Percentiles rank a stretch among this genome's conserved stretches.
Evolutionary conservation across 2,888 invertebrate species (phyloP).

Genomic region (Drosophila prostipennis): DNA sequence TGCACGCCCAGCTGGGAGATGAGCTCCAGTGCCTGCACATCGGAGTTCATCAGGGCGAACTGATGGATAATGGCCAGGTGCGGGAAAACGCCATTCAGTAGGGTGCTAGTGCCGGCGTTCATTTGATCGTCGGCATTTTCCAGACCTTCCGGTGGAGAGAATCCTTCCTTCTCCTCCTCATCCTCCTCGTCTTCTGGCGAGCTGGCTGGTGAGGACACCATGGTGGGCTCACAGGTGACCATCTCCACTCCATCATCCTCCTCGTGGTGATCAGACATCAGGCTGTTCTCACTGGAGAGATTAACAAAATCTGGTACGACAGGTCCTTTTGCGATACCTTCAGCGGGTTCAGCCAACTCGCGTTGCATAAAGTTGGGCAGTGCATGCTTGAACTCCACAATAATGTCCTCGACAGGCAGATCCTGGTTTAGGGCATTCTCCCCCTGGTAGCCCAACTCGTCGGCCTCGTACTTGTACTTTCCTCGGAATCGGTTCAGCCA

Average conservation of each 20-base stretch:
- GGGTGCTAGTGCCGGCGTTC: conserved; percentile 58
- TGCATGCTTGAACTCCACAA: conserved; percentile 80
- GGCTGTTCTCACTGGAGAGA: conserved; percentile 67
- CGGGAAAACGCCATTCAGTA: conserved; percentile 78
- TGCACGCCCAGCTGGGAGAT: conserved; percentile 81
- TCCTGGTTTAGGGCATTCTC: conserved; percentile 52
- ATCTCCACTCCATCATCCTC: conserved; percentile 53
- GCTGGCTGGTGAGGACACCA: conserved; percentile 54
- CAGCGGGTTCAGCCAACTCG: conserved; percentile 72
- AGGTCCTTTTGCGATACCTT: conserved; percentile 20
- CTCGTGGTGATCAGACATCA: conserved; percentile 53
- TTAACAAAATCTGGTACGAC: conserved; percentile 41
- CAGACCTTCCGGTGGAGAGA: neutral
- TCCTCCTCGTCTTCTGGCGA: conserved; percentile 49
- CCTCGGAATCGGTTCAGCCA: conserved; percentile 82
- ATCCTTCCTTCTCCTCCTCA: conserved; percentile 38
- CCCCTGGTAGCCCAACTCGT: conserved; percentile 73
- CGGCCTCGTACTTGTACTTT: conserved; percentile 81
- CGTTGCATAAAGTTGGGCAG: conserved; percentile 83
- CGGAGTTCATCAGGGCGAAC: conserved; percentile 79
- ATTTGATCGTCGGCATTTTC: conserved; percentile 38
- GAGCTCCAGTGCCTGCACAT: conserved; percentile 78
- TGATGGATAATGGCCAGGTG: conserved; percentile 81
- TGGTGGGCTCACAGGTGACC: conserved; percentile 59
- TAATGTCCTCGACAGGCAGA: conserved; percentile 81